These are phyloP conservation scores for Siphamia tubifer DNA, from an alignment of 2,113 vertebrate genomes.

Conservation along the genomic window DNA sequence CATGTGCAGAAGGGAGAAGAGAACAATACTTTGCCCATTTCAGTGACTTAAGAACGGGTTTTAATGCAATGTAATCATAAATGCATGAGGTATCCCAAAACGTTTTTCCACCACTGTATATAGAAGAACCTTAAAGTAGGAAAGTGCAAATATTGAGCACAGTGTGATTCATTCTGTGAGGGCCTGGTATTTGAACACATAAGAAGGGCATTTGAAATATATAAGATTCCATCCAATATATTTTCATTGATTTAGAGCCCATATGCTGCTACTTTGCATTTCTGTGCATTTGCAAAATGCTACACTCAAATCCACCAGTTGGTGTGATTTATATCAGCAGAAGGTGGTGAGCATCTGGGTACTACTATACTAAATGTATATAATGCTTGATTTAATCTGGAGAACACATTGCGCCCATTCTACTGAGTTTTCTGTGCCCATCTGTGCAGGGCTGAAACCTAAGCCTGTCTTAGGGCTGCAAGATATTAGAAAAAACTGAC, in stretches of 20 bases:
- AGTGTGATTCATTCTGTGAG: not conserved
- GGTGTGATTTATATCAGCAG: constrained; percentile 21
- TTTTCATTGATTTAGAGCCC: not conserved
- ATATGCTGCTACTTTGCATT: not conserved
- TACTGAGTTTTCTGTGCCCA: constrained; percentile 7
- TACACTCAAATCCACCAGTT: constrained; percentile 6
- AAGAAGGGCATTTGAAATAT: not conserved
- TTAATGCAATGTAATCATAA: too few species aligned
- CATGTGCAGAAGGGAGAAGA: too few species aligned
- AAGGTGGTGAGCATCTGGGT: constrained; percentile 13
- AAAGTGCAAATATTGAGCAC: not conserved
- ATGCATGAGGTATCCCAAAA: too few species aligned
- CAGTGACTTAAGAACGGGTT: too few species aligned
- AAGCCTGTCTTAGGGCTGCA: too few species aligned
- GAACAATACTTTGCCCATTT: too few species aligned
- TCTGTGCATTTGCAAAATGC: constrained; percentile 13
- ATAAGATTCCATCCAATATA: not conserved
- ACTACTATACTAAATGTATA: constrained; percentile 9
- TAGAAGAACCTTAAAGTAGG: too few species aligned
- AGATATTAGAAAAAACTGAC: too few species aligned
- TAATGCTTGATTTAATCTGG: constrained; percentile 27
- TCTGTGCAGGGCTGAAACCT: constrained; percentile 23
- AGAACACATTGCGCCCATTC: constrained; percentile 25
- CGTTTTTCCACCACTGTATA: too few species aligned
- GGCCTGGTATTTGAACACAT: not conserved